Base-by-base conservation (phyloP, 2,113 vertebrate species). In the Circaetus cinerascens region DNA sequence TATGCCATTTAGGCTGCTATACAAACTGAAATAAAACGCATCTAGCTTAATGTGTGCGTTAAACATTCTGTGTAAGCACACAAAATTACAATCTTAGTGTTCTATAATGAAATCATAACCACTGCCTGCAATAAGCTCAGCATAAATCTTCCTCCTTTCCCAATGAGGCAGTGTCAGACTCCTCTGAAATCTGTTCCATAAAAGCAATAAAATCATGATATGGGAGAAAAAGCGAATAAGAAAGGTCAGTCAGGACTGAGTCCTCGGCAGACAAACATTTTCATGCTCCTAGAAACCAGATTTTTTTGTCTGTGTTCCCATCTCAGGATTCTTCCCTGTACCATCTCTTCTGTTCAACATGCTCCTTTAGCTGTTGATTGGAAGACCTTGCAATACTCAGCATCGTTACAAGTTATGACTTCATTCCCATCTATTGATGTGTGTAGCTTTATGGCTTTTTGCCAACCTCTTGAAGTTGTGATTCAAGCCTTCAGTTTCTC, bases 51-150 rank as follows among this genome's bases (percentile, higher is more conserved):
- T 96, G 38, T 68, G 69, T 60, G 57, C 86, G 91, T 92, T 95
- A 94, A 95, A 95, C 43, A 75, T 73, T 81, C 71, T 66, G 41
- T 87, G 53, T 87, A 93, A 97, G 84, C 89, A 87, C 74, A 89
- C 3, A 1, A 92, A 96, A 96, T 95, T 72, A 78, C 86, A 68
- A 40, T 82, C 66, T 85, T 57, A 84, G 77, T 79, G 81, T 90
- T 90, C 74, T 95, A 50, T 87, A 94, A 97, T 94, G 93, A 95
- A 97, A 95, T 93, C 83, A 85, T 79, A 94, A 94, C 50, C 1
- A 0, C 57, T 76, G 60, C 45, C 55, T 95, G 57, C 74, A 96
- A 69, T 72, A 95, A 94, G 29, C 72, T 91, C 66, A 85, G 45
- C 62, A 93, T 92, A 95, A 94, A 92, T 95, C 83, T 87, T 91